Conservation (phyloP, 1,140 invertebrate genomes). For the Episyrphus balteatus region DNA sequence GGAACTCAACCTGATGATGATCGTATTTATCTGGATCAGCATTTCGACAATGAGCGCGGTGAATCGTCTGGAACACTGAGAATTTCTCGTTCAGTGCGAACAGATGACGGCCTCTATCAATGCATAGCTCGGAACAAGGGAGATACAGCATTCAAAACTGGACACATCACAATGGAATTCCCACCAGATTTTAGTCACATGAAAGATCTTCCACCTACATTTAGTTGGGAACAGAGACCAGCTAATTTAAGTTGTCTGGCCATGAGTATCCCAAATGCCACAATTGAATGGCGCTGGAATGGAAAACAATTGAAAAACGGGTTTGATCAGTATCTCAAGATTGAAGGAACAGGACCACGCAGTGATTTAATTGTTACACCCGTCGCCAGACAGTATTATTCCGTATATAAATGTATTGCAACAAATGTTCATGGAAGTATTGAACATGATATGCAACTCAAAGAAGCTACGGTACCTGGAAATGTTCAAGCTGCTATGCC, state of each 20-base stretch:
- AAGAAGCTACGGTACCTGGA: constrained; percentile 53
- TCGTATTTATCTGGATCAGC: constrained; percentile 47
- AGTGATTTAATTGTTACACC: constrained; percentile 60
- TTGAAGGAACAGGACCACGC: constrained; percentile 52
- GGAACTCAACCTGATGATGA: constrained; percentile 51
- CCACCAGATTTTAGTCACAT: constrained; percentile 67
- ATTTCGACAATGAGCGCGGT: constrained; percentile 43
- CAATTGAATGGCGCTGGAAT: constrained; percentile 67
- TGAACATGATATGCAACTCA: constrained; percentile 55
- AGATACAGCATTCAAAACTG: constrained; percentile 59
- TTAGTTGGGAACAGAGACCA: constrained; percentile 67
- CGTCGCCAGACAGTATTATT: constrained; percentile 51
- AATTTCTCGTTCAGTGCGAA: constrained; percentile 48
- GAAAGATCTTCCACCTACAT: constrained; percentile 52
- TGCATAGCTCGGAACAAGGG: constrained; percentile 73
- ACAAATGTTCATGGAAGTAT: constrained; percentile 61
- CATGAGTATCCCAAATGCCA: constrained; percentile 69
- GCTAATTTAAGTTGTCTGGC: constrained; percentile 83
- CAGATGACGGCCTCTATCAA: constrained; percentile 80
- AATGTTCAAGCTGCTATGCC: constrained; percentile 43
- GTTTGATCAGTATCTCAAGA: constrained; percentile 43
- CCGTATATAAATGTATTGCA: constrained; percentile 71
- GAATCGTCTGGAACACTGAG: constrained; percentile 52
- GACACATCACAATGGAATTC: constrained; percentile 76
- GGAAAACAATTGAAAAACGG: constrained; percentile 42